Evolutionary conservation across 2,797 vertebrate genomes (phyloP), one percentile per base, ranked within the genome.

Genomic region (Poeciliopsis gracilis): DNA sequence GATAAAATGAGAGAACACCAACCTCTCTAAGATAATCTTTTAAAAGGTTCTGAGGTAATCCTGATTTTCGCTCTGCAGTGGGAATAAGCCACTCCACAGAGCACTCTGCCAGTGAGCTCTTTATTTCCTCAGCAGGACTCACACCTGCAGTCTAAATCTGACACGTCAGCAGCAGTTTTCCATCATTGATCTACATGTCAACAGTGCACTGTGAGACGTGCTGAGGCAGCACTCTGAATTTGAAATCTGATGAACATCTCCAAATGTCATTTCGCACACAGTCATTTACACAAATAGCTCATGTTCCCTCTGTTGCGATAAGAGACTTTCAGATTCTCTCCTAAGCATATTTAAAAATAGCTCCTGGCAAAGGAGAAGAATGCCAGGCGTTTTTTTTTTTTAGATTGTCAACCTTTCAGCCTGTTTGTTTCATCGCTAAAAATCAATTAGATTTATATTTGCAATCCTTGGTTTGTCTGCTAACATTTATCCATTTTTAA

Each of bases 91-190:
- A 82, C 84, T 84, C 77, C 51, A 53, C 53, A 81, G 82, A n/a
- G 80, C 57, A 51, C 70, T 70, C 87, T 82, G 84, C 67, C 81
- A 85, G 73, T 25, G 80, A 33, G 73, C 63, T 20, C 85, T 46
- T 86, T 86, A 83, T 83, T 90, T 92, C 85, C 83, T 86, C 79
- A 49, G 75, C 77, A 47, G 73, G 80, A n/a, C 82, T 94, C 84
- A 77, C 93, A 91, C 82, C 70, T 72, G 20, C 47, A n/a, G 23
- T 47, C 81, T 77, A 80, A 94, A 94, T 93, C 45, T 95, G 75
- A 18, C 93, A 95, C 92, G 92, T 88, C 93, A 92, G 85, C 86
- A 85, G 74, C 84, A 93, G 72, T 70, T 94, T 93, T 93, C 89
- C 88, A 83, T 77, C 90, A 85, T 76, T 33, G 28, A 81, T 81